phyloP scores from a whole-genome alignment of 1,140 invertebrate genomes.

The Drosophila repleta region DNA sequence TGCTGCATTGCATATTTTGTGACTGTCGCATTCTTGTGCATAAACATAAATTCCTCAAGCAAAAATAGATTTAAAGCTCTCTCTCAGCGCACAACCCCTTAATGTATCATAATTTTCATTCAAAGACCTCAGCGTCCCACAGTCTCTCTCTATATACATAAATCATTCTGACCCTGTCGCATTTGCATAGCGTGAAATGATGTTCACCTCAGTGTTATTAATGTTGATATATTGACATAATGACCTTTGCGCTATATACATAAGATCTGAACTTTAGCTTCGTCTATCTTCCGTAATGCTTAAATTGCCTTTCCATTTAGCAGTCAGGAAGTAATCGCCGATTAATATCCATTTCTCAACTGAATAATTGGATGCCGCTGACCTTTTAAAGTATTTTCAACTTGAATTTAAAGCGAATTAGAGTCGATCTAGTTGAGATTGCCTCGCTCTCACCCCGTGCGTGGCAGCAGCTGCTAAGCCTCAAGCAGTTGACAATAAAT shows the following conservation, averaged over 20 bases:
- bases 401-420: conserved; percentile 11
- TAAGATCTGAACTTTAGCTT: conserved; percentile 12
- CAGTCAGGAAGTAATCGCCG: conserved; percentile 20
- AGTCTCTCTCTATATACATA: neutral
- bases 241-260: conserved; percentile 53
- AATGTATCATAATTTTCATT: neutral
- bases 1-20: neutral
- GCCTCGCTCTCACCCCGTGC: neutral
- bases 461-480: conserved; percentile 11
- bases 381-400: conserved; percentile 58
- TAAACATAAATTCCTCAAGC: neutral
- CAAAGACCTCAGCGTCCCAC: neutral
- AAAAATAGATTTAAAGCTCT: neutral
- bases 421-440: neutral
- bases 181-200: conserved; percentile 29
- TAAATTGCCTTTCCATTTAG: conserved; percentile 39
- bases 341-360: conserved; percentile 21
- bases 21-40: neutral
- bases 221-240: conserved; percentile 49
- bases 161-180: conserved; percentile 39
- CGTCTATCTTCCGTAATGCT: conserved; percentile 33
- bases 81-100: too few species aligned
- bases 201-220: conserved; percentile 26
- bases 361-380: conserved; percentile 14
- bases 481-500: conserved; percentile 30